Evolutionary conservation across 2,113 vertebrate species (phyloP), one percentile per base, ranked within the genome.

Genomic region (Eulemur rufifrons): DNA sequence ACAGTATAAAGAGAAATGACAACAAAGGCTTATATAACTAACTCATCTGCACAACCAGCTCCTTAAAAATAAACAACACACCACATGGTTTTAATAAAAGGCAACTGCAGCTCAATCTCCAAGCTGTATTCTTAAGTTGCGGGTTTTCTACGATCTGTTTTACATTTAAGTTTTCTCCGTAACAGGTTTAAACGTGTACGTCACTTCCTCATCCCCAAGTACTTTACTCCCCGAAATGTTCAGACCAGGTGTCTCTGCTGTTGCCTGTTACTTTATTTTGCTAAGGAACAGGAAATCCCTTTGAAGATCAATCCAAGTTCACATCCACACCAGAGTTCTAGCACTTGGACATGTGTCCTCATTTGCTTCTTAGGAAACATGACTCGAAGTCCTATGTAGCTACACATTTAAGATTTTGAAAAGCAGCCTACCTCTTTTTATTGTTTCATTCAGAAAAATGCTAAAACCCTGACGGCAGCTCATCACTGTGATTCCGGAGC

Each of bases 121-220:
- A 78, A 54, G 0, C 18, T 8, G 59, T 39, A 6, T 39, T 47
- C 56, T 8, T 32, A 63, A 95, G 64, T 23, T n/a, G 25, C 80
- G 8, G 42, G 56, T 21, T 42, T 52, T 74, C 81, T 52, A 0
- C 27, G 73, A 50, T 15, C 84, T 10, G 5, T 82, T 59, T 91
- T 23, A 83, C 18, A 56, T 91, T 91, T 91, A 85, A 66, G 0
- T 17, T 86, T 87, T 47, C 17, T 0, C 21, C 42, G 0, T 39
- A 68, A 69, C 76, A 96, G 84, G 95, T 90, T 39, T 73, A 69
- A 92, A 47, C 54, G 45, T 81, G 25, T 15, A 63, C 37, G 54
- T 0, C 61, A 63, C 20, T 0, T 37, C 74, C 4, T 92, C 0
- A 23, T 32, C 18, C 0, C n/a, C 2, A 87, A 0, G 0, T 52